These are phyloP conservation scores for Sipunculus nudus DNA, from an alignment of 2,888 invertebrate genomes.

Conservation along the genomic window DNA sequence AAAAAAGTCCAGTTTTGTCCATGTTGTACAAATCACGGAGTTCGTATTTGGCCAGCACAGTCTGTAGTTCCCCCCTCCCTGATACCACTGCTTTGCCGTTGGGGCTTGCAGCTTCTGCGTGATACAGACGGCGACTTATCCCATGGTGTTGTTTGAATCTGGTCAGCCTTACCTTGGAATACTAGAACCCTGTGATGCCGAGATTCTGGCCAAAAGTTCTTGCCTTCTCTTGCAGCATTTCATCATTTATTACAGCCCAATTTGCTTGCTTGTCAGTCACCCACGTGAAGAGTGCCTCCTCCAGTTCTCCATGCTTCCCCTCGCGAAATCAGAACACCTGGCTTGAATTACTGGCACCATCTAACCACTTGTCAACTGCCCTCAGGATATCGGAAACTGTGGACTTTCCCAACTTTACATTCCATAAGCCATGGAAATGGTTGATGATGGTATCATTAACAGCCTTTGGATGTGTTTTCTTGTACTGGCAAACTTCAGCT, in stretches of 20 bases:
- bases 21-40: slow-evolving; percentile 34
- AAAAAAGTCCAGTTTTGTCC: slow-evolving; percentile 34
- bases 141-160: background rate
- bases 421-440: too few relatives aligned
- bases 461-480: too few relatives aligned
- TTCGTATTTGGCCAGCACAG: slow-evolving; percentile 15
- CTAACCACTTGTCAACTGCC: too few relatives aligned
- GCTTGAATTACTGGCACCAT: too few relatives aligned
- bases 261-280: background rate
- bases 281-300: slow-evolving; percentile 1
- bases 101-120: background rate
- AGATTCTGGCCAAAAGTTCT: background rate
- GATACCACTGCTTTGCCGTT: background rate
- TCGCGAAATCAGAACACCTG: too few relatives aligned
- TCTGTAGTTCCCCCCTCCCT: background rate
- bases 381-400: too few relatives aligned
- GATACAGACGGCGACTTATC: background rate
- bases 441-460: too few relatives aligned
- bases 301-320: too few relatives aligned
- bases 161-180: background rate
- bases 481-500: too few relatives aligned
- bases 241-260: background rate
- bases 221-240: slow-evolving; percentile 7
- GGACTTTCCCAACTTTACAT: too few relatives aligned
- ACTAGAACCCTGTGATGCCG: background rate